A percentile compares a stretch with the other conserved stretches of the same genome.
Evolutionary conservation across 1,140 invertebrate species (phyloP).

Genomic region (Lepidostoma basale): DNA sequence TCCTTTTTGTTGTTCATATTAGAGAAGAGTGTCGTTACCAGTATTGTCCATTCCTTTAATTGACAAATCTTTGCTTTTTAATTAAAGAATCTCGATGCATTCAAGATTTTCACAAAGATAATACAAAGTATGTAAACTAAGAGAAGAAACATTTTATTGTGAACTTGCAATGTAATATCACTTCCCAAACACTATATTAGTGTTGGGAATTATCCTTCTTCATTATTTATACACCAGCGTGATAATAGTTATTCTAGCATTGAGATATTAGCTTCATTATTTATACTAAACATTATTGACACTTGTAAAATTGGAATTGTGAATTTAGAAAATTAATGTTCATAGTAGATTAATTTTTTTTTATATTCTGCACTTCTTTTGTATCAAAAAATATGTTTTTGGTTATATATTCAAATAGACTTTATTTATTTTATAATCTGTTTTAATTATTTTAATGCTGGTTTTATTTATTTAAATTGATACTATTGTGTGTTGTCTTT

Average conservation of each 20-base stretch:
- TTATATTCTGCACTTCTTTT: constrained; percentile 16
- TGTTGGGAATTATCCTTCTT: constrained; percentile 26
- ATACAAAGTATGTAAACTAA: neutral
- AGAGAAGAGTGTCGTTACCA: neutral
- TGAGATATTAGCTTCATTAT: constrained; percentile 17
- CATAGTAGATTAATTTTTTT: neutral
- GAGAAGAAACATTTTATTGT: constrained; percentile 15
- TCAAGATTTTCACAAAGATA: constrained; percentile 4
- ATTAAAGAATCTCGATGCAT: constrained; percentile 31
- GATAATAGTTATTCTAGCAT: constrained; percentile 16
- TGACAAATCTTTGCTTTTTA: constrained; percentile 6
- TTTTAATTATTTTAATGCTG: constrained; percentile 24
- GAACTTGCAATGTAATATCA: constrained; percentile 25
- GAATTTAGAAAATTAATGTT: neutral
- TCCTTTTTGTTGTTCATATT: constrained; percentile 1
- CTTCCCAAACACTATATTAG: constrained; percentile 37
- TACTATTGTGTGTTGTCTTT: constrained; percentile 26
- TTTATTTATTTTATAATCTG: constrained; percentile 3
- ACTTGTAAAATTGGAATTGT: constrained; percentile 5
- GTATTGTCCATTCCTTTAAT: constrained; percentile 20
- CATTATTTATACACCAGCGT: constrained; percentile 29
- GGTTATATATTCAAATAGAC: constrained; percentile 1
- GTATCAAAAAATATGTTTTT: neutral
- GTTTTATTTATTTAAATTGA: constrained; percentile 26
- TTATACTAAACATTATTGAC: constrained; percentile 21